phyloP scores from a whole-genome alignment of 2,113 vertebrate genomes.

The Gopherus evgoodei region DNA sequence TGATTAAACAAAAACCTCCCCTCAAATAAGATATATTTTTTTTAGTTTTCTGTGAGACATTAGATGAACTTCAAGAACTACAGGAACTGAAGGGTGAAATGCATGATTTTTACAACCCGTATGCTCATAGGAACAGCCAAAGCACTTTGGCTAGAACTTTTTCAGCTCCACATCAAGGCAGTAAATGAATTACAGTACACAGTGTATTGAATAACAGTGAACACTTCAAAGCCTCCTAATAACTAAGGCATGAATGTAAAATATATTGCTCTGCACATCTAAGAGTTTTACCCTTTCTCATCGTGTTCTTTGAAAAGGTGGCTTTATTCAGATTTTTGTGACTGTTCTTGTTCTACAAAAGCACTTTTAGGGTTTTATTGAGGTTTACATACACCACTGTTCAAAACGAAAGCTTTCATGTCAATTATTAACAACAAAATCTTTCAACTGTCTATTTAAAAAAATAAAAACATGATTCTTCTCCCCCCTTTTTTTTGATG shows the following conservation, averaged over 20 bases:
- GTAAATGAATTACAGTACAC: slow-evolving; percentile 64
- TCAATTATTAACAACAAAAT: slow-evolving; percentile 78
- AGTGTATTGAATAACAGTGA: slow-evolving; percentile 66
- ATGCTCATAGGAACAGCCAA: slow-evolving; percentile 25
- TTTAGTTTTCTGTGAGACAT: not conserved
- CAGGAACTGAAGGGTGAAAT: not conserved
- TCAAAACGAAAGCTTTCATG: slow-evolving; percentile 75
- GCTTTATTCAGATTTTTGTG: slow-evolving; percentile 74
- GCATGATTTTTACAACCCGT: not conserved
- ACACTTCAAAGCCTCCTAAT: slow-evolving; percentile 73
- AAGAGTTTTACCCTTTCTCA: slow-evolving; percentile 70
- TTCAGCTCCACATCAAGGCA: slow-evolving; percentile 58
- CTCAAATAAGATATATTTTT: not conserved
- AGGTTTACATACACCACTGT: slow-evolving; percentile 75
- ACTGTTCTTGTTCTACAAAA: slow-evolving; percentile 78
- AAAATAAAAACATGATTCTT: slow-evolving; percentile 74
- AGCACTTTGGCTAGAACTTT: slow-evolving; percentile 53
- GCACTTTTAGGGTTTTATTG: slow-evolving; percentile 74
- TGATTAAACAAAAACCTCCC: not conserved
- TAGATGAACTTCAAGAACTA: not conserved
- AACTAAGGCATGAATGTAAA: slow-evolving; percentile 75
- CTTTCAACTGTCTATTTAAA: slow-evolving; percentile 75
- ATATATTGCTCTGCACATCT: slow-evolving; percentile 74
- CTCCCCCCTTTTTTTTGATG: slow-evolving; percentile 66
- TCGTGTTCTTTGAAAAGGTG: slow-evolving; percentile 75